A percentile compares a stretch with the other conserved stretches of the same genome.
Evolutionary conservation across 2,113 vertebrate genomes (phyloP).

Genomic region (Sminthopsis crassicaudata): DNA sequence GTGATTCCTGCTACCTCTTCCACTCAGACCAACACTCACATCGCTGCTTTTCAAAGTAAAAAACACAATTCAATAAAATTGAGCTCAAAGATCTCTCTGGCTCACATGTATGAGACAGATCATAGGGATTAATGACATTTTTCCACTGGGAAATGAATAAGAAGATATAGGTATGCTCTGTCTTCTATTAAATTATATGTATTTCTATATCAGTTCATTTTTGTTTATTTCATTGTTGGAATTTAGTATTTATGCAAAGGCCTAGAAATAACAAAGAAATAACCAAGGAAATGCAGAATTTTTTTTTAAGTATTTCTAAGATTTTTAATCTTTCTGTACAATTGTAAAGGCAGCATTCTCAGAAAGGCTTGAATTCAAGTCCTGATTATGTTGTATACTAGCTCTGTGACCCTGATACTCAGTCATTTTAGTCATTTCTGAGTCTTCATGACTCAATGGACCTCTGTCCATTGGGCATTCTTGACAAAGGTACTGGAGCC

Average conservation of each 20-base stretch:
- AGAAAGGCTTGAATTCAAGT: neutral
- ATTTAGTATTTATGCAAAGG: constrained; percentile 17
- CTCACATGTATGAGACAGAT: constrained; percentile 71
- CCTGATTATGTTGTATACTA: neutral
- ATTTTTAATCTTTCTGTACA: constrained; percentile 20
- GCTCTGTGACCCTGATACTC: neutral
- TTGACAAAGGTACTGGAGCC: neutral
- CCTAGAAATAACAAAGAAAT: constrained; percentile 8
- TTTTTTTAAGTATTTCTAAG: neutral
- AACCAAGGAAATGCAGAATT: constrained; percentile 11
- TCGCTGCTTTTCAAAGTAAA: constrained; percentile 59
- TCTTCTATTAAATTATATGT: constrained; percentile 68
- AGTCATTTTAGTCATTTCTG: neutral
- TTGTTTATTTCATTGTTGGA: neutral
- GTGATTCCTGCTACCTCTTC: constrained; percentile 46
- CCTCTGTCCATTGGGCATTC: neutral
- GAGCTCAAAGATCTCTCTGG: constrained; percentile 71
- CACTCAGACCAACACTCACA: constrained; percentile 40
- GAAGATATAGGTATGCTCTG: constrained; percentile 66
- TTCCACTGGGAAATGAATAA: constrained; percentile 79
- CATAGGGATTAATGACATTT: constrained; percentile 73
- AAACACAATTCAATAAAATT: constrained; percentile 72
- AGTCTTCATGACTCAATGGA: neutral
- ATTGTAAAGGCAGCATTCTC: neutral
- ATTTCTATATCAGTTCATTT: neutral